Percentiles rank a stretch among this genome's conserved stretches.
These are phyloP conservation scores for Podabrus alpinus DNA, from an alignment of 2,888 invertebrate species.

Conservation along the genomic window DNA sequence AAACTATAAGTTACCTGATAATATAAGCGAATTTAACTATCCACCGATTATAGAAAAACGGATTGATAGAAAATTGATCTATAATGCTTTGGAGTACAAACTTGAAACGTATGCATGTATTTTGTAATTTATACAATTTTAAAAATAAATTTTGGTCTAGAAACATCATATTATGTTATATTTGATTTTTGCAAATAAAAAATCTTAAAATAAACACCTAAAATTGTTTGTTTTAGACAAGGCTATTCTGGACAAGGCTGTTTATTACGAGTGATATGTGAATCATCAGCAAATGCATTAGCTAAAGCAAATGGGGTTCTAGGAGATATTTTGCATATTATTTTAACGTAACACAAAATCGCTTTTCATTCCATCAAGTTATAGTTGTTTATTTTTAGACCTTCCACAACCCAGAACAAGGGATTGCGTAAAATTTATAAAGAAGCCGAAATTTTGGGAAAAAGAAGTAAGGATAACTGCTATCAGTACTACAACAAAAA, in stretches of 20 bases:
- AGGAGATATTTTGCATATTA: constrained; percentile 66
- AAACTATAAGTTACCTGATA: constrained; percentile 65
- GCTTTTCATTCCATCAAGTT: not conserved
- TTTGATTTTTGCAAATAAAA: too few relatives aligned
- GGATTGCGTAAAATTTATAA: constrained; percentile 59
- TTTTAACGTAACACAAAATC: constrained; percentile 67
- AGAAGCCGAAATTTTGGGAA: constrained; percentile 61
- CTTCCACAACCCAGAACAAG: constrained; percentile 64
- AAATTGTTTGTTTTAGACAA: constrained; percentile 53
- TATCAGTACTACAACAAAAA: constrained; percentile 50
- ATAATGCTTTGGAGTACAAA: constrained; percentile 43
- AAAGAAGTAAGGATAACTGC: constrained; percentile 54
- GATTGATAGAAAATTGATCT: constrained; percentile 39
- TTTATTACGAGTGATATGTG: constrained; percentile 69
- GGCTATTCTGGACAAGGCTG: constrained; percentile 65
- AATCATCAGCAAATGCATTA: constrained; percentile 61
- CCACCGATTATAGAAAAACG: constrained; percentile 42
- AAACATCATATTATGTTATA: too few relatives aligned
- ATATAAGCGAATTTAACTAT: constrained; percentile 53
- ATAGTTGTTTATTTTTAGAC: constrained; percentile 55
- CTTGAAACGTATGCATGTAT: constrained; percentile 40
- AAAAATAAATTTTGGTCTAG: too few relatives aligned
- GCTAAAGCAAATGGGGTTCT: constrained; percentile 63
- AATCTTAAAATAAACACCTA: too few relatives aligned
- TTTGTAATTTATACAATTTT: too few relatives aligned